These are phyloP conservation scores for Archivesica marissinica DNA, from an alignment of 1,140 invertebrate genomes.

Conservation along the genomic window DNA sequence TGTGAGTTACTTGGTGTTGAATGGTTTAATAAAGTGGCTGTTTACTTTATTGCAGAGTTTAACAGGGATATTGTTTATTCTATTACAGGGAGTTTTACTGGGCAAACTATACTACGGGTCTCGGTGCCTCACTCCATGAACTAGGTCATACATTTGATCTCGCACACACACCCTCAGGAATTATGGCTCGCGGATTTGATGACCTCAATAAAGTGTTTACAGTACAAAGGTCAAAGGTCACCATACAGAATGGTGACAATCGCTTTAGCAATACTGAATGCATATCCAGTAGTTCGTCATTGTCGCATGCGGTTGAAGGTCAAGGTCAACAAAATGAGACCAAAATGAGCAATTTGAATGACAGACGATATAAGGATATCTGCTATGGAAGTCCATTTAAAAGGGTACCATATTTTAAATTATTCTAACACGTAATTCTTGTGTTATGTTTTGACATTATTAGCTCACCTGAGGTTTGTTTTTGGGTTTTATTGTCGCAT, in stretches of 20 bases:
- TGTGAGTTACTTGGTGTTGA: no score
- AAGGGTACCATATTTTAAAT: slow-evolving; percentile 68
- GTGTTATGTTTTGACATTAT: no score
- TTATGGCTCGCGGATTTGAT: slow-evolving; percentile 98
- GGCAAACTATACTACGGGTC: slow-evolving; percentile 94
- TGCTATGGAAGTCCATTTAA: slow-evolving; percentile 78
- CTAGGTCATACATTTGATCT: slow-evolving; percentile 97
- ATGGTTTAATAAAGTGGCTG: no score
- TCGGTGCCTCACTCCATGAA: slow-evolving; percentile 97
- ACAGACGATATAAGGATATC: slow-evolving; percentile 67
- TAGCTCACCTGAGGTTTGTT: no score
- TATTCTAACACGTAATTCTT: no score
- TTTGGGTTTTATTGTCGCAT: no score
- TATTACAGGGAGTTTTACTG: slow-evolving; percentile 85
- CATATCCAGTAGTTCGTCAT: slow-evolving; percentile 55
- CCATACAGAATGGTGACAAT: slow-evolving; percentile 27
- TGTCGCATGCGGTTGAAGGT: slow-evolving; percentile 58
- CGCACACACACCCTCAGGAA: slow-evolving; percentile 94
- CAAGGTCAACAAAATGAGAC: slow-evolving; percentile 39
- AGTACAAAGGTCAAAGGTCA: slow-evolving; percentile 80
- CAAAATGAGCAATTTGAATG: slow-evolving; percentile 42
- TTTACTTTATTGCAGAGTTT: no score
- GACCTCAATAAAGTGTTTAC: slow-evolving; percentile 91
- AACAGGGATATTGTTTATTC: background rate
- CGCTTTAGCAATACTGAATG: slow-evolving; percentile 33